Conservation (phyloP, 2,888 invertebrate species). For the Cryptosula pallasiana region DNA sequence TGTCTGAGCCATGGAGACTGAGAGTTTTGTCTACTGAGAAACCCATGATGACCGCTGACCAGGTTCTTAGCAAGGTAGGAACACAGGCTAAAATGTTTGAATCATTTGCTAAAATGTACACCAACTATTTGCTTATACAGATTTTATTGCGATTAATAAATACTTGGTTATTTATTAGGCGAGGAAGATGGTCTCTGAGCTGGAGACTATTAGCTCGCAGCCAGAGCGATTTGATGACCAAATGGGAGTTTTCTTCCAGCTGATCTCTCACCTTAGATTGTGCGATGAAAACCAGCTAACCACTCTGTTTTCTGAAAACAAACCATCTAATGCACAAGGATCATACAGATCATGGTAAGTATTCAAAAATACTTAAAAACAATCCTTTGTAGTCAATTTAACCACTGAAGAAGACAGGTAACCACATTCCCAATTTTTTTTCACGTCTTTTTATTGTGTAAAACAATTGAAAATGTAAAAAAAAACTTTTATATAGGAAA, state of each 20-base stretch:
- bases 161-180: background rate
- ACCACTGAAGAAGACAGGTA: no score
- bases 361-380: no score
- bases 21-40: background rate
- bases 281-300: background rate
- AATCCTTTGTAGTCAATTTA: no score
- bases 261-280: background rate
- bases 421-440: no score
- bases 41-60: background rate
- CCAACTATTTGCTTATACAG: background rate
- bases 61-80: background rate
- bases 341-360: background rate
- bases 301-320: background rate
- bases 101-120: background rate
- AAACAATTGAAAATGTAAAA: no score
- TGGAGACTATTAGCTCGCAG: background rate
- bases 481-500: background rate
- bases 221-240: background rate
- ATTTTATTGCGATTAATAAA: background rate
- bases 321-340: background rate
- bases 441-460: no score
- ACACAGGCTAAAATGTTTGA: background rate
- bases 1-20: constrained; percentile 6
- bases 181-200: background rate
- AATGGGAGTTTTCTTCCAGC: background rate